Conservation (phyloP, 2,888 invertebrate species). For the Eretmocerus hayati region DNA sequence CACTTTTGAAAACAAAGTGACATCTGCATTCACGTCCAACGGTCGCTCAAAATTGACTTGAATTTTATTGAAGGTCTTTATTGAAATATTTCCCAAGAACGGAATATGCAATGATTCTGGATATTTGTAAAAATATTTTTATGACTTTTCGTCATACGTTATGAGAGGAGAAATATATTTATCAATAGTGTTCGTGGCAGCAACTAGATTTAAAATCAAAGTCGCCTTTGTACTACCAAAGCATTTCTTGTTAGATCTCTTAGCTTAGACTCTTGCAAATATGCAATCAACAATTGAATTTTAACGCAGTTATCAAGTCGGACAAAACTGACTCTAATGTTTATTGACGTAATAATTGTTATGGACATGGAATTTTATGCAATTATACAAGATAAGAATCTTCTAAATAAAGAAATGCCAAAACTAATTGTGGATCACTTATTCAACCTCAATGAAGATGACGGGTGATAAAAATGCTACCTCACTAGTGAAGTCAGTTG, state of each 20-base stretch:
- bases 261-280: constrained; percentile 14
- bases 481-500: no score
- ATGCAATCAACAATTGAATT: constrained; percentile 10
- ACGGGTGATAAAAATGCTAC: no score
- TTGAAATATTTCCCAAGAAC: no score
- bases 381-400: no score
- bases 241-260: constrained; percentile 23
- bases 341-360: not conserved
- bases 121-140: constrained; percentile 3
- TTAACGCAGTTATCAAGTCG: constrained; percentile 12
- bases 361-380: not conserved
- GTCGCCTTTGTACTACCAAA: constrained; percentile 22
- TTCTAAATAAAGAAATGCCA: no score
- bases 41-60: not conserved
- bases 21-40: constrained; percentile 1
- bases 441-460: no score
- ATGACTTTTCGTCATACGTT: constrained; percentile 12
- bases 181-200: constrained; percentile 18
- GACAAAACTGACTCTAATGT: constrained; percentile 6
- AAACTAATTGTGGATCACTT: no score
- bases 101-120: no score
- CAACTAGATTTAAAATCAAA: constrained; percentile 18
- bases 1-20: constrained; percentile 9
- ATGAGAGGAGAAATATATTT: constrained; percentile 1
- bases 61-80: not conserved